Conservation (phyloP, 2,113 vertebrate genomes). For the Diphyllodes magnificus region DNA sequence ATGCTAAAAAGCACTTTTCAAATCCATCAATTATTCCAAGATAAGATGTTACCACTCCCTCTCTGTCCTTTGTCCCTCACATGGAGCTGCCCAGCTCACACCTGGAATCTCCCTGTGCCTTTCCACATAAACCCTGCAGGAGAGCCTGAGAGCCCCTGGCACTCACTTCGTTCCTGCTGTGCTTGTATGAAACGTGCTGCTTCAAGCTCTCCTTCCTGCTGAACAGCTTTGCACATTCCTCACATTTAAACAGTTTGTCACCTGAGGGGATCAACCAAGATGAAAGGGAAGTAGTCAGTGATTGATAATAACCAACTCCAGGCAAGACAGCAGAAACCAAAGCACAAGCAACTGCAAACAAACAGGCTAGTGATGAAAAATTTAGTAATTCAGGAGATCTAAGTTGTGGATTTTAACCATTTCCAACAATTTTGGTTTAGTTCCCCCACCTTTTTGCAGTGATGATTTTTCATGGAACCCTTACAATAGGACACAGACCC, state of each 20-base stretch:
- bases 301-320: neutral
- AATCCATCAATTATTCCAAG: neutral
- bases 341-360: neutral
- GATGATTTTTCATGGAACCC: neutral
- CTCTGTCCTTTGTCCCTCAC: neutral
- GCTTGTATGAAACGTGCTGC: constrained; percentile 98
- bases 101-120: neutral
- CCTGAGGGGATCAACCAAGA: constrained; percentile 68
- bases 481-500: neutral
- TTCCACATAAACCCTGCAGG: neutral
- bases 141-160: neutral
- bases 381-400: neutral
- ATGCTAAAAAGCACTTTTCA: neutral
- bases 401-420: neutral
- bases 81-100: neutral
- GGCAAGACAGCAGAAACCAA: neutral
- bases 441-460: neutral
- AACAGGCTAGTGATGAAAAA: neutral
- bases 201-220: constrained; percentile 98
- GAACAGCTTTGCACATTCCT: constrained; percentile 97
- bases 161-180: constrained; percentile 91
- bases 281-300: neutral
- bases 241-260: constrained; percentile 96
- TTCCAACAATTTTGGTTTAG: neutral
- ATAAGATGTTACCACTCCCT: neutral